Percentiles rank a stretch among this genome's conserved stretches.
phyloP scores from a whole-genome alignment of 2,113 vertebrate species.

The Macrotis lagotis region DNA sequence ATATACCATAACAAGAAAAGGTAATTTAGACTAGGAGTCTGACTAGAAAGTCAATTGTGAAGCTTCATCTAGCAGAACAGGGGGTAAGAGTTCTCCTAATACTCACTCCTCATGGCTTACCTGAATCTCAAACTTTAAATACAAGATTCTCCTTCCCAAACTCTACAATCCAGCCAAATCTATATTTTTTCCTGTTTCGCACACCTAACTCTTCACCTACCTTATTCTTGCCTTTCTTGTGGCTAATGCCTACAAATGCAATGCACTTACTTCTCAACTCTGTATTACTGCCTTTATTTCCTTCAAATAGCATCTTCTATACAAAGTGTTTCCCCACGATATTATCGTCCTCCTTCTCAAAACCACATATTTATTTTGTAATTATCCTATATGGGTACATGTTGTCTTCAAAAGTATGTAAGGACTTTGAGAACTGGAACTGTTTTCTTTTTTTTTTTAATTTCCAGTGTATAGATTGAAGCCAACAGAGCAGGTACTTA shows the following conservation, averaged over 20 bases:
- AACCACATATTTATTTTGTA: not conserved
- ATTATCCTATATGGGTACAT: accelerated
- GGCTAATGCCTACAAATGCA: not conserved
- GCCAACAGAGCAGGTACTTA: not conserved
- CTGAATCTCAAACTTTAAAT: not conserved
- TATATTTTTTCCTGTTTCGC: not conserved
- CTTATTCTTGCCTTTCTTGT: not conserved
- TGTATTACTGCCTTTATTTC: not conserved
- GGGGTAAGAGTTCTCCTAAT: not conserved
- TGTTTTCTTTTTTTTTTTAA: accelerated
- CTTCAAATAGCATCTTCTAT: not conserved
- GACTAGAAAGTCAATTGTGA: not conserved
- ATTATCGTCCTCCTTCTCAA: not conserved
- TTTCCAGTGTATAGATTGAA: not conserved
- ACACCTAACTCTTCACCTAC: not conserved
- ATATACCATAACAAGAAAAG: not conserved
- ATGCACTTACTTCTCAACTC: not conserved
- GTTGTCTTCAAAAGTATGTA: not conserved
- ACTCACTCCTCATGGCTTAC: not conserved
- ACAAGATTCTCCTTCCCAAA: not conserved
- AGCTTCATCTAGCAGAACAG: not conserved
- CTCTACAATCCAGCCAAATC: not conserved
- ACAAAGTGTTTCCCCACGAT: not conserved
- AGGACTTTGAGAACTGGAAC: not conserved
- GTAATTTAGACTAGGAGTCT: not conserved